Evolutionary conservation across 2,113 vertebrate genomes (phyloP).

Genomic region (Bambusicola thoracicus): DNA sequence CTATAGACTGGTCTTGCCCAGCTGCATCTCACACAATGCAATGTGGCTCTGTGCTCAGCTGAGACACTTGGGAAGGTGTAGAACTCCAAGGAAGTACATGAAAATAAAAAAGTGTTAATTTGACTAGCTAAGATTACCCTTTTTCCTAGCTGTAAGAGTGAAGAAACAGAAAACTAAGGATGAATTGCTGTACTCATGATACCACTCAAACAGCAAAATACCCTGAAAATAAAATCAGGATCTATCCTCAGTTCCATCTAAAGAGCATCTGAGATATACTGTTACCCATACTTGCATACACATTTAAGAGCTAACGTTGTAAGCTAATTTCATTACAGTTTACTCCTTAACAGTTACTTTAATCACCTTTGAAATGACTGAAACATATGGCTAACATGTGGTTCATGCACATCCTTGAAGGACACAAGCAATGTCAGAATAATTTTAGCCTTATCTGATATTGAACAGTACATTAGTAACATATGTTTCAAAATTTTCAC

Average conservation of each 20-base stretch:
- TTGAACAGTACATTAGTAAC: background rate
- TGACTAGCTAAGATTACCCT: background rate
- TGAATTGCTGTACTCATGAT: background rate
- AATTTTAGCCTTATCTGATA: background rate
- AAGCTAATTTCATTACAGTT: conserved; percentile 12
- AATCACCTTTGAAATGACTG: background rate
- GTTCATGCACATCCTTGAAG: conserved; percentile 12
- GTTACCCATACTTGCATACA: background rate
- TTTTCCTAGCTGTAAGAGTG: background rate
- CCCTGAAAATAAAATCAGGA: background rate
- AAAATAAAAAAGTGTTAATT: background rate
- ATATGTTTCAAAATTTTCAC: background rate
- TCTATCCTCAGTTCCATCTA: background rate
- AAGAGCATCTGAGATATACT: background rate
- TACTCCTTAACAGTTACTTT: background rate
- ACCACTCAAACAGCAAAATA: background rate
- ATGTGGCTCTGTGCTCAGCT: background rate
- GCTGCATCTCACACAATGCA: background rate
- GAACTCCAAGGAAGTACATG: background rate
- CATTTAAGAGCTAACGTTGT: background rate
- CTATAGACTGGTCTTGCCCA: background rate
- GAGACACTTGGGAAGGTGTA: background rate
- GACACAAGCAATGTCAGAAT: background rate
- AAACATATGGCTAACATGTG: background rate
- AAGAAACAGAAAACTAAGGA: background rate